A percentile compares a stretch with the other conserved stretches of the same genome.
phyloP scores from a whole-genome alignment of 2,888 invertebrate genomes.

The Callyntrura sp. region DNA sequence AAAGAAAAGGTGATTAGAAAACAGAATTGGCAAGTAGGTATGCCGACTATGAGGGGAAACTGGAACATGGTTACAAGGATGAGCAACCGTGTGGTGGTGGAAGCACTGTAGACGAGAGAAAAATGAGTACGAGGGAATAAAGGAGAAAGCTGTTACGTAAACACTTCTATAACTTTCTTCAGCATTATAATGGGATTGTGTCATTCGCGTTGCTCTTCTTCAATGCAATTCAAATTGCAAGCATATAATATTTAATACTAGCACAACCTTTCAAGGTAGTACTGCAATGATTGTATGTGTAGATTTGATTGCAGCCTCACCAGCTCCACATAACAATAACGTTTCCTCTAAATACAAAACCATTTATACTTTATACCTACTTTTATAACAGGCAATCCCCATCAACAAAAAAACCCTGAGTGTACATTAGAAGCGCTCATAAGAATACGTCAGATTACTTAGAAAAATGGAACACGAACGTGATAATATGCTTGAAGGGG shows the following conservation, averaged over 20 bases:
- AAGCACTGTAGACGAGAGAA: neutral
- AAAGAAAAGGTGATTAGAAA: neutral
- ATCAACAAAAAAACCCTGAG: no score
- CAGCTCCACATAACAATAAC: no score
- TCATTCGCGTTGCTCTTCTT: slow-evolving; percentile 17
- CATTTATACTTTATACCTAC: no score
- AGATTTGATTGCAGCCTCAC: neutral
- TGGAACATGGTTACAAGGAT: slow-evolving; percentile 43
- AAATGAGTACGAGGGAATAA: neutral
- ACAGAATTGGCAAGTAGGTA: neutral
- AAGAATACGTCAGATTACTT: neutral
- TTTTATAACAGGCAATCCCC: no score
- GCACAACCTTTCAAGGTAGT: neutral
- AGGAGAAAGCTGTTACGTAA: slow-evolving; percentile 43
- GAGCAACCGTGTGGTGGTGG: neutral
- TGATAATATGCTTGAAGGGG: neutral
- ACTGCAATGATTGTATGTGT: neutral
- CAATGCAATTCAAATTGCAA: slow-evolving; percentile 49
- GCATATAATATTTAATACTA: slow-evolving; percentile 10
- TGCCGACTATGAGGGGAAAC: slow-evolving; percentile 7
- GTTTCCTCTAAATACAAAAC: no score
- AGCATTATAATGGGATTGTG: slow-evolving; percentile 49
- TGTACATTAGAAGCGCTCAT: no score
- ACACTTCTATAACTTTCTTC: slow-evolving; percentile 15
- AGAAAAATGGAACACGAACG: slow-evolving; percentile 3